phyloP scores from a whole-genome alignment of 64 coral and sea anemone species.

The Actinia equina region DNA sequence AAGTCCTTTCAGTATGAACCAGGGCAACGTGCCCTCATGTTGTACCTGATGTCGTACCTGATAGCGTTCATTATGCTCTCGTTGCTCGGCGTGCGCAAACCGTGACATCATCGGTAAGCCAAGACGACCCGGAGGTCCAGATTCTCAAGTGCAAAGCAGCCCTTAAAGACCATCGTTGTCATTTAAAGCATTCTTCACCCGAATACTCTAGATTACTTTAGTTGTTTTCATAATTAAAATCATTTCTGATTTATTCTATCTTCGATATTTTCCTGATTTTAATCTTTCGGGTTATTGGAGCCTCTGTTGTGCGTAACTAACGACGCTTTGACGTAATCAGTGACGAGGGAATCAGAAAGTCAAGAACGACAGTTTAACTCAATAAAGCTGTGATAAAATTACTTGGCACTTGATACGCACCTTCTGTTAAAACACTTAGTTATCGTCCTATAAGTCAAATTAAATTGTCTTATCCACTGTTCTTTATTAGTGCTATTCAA shows the following conservation, averaged over 20 bases:
- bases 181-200: background rate
- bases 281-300: background rate
- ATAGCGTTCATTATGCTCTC: background rate
- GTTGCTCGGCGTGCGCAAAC: background rate
- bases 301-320: background rate
- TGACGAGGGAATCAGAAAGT: background rate
- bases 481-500: background rate
- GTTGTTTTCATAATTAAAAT: background rate
- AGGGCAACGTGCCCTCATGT: background rate
- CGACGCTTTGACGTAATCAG: background rate
- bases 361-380: background rate
- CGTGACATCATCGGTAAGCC: background rate
- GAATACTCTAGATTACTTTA: background rate
- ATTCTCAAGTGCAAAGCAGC: background rate
- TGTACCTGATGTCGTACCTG: background rate
- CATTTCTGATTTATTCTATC: background rate
- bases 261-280: background rate
- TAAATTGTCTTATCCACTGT: background rate
- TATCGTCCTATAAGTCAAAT: background rate
- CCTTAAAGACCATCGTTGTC: background rate
- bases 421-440: background rate
- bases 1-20: background rate
- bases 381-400: background rate
- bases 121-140: background rate
- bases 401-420: no score